phyloP scores from a whole-genome alignment of 92 coral and sea anemone species.

The Porites rus region DNA sequence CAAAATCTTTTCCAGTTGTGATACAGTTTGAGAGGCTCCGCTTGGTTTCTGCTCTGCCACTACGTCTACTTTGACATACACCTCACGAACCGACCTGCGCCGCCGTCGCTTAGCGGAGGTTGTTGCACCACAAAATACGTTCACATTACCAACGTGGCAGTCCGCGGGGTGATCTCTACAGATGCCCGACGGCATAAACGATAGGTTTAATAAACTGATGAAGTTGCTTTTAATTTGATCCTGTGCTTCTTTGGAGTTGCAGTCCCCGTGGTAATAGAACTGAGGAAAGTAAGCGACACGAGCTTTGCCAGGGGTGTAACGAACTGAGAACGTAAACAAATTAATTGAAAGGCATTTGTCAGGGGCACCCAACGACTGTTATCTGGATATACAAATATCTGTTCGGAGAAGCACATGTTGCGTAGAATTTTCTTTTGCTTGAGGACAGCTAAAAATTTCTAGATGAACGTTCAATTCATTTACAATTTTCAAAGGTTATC shows the following conservation, averaged over 20 bases:
- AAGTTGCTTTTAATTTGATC: conserved; percentile 78
- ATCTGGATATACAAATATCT: no score
- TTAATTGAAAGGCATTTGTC: no score
- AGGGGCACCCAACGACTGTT: no score
- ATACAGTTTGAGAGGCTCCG: conserved; percentile 48
- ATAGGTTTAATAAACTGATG: conserved; percentile 44
- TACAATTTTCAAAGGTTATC: no score
- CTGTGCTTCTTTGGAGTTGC: conserved; percentile 81
- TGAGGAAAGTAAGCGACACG: conserved; percentile 40
- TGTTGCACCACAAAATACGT: conserved; percentile 88
- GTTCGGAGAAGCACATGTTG: no score
- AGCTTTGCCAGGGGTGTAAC: conserved; percentile 78
- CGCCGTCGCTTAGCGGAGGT: conserved; percentile 75
- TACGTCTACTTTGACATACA: conserved; percentile 76
- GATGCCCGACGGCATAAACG: conserved; percentile 38
- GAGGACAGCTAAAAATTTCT: no score
- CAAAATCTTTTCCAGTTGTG: conserved; percentile 50
- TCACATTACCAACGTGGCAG: conserved; percentile 78
- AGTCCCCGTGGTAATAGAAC: conserved; percentile 90
- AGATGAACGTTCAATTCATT: no score
- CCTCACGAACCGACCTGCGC: conserved; percentile 77
- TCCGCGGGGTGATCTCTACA: conserved; percentile 57
- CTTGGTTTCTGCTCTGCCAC: conserved; percentile 73
- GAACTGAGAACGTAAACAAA: conserved; percentile 48
- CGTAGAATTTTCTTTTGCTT: no score